Evolutionary conservation across 2,113 vertebrate genomes (phyloP).

Genomic region (Apteryx owenii): DNA sequence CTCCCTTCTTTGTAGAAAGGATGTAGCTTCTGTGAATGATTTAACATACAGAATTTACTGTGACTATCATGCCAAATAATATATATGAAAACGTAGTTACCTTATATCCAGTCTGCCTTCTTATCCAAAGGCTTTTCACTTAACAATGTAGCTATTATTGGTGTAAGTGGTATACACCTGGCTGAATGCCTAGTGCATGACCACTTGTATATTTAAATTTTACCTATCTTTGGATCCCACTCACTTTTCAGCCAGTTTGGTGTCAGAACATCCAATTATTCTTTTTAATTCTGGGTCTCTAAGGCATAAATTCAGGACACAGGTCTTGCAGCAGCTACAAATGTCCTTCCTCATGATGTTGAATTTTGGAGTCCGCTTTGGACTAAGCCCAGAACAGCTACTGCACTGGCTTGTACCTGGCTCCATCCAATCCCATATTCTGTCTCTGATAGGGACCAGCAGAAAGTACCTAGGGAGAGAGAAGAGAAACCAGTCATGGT

Average conservation of each 20-base stretch:
- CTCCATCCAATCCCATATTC: not conserved
- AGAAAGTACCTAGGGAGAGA: not conserved
- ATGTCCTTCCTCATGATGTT: not conserved
- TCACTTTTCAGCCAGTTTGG: slow-evolving; percentile 18
- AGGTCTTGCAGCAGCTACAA: not conserved
- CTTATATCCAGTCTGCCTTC: slow-evolving; percentile 12
- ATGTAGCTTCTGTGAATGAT: not conserved
- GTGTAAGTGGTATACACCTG: not conserved
- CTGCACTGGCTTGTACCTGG: not conserved
- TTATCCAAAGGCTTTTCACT: slow-evolving; percentile 11
- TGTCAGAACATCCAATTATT: not conserved
- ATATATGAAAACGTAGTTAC: slow-evolving; percentile 10
- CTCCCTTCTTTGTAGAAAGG: not conserved
- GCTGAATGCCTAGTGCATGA: not conserved
- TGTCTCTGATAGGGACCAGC: not conserved
- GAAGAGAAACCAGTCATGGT: not conserved
- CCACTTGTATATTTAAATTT: slow-evolving; percentile 35
- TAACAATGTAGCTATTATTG: slow-evolving; percentile 30
- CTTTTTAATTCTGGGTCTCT: not conserved
- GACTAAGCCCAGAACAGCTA: not conserved
- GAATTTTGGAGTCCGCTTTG: not conserved
- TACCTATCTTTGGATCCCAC: not conserved
- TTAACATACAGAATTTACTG: not conserved
- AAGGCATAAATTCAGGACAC: not conserved
- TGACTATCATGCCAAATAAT: slow-evolving; percentile 18